These are phyloP conservation scores for Hypsibius dujardini DNA, from an alignment of 1,140 invertebrate species.

Conservation along the genomic window DNA sequence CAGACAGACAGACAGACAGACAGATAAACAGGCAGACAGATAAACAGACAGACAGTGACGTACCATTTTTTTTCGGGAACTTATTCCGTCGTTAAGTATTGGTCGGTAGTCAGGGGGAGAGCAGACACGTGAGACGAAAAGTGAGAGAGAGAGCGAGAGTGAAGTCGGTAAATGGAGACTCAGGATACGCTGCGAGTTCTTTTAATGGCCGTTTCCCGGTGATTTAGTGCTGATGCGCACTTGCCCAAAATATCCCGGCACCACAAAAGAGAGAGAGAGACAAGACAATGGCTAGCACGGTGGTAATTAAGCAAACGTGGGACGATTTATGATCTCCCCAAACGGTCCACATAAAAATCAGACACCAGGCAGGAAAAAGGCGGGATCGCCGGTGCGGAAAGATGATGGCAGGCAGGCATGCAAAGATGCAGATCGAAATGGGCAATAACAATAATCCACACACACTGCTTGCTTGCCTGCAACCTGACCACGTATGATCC, in stretches of 20 bases:
- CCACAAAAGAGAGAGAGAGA: neutral
- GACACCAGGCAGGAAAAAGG: neutral
- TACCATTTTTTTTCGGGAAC: neutral
- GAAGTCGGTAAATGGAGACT: neutral
- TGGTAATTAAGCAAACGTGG: too few species aligned
- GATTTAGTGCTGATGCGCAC: neutral
- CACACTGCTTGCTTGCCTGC: neutral
- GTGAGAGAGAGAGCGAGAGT: neutral
- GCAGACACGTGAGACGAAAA: too few species aligned
- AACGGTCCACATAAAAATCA: too few species aligned
- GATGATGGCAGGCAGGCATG: neutral
- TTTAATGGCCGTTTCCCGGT: slow-evolving; percentile 9
- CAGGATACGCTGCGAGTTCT: neutral
- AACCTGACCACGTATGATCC: neutral
- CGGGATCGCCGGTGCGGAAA: neutral
- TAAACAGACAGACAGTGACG: too few species aligned
- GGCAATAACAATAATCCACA: too few species aligned
- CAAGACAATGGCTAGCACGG: neutral
- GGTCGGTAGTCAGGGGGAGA: neutral
- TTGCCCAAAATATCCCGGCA: too few species aligned
- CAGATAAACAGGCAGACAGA: too few species aligned
- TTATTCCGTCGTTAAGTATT: neutral
- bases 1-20: too few species aligned
- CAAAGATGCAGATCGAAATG: too few species aligned
- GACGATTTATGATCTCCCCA: neutral